Evolutionary conservation across 2,888 invertebrate genomes (phyloP).

Genomic region (Parnassius apollo): DNA sequence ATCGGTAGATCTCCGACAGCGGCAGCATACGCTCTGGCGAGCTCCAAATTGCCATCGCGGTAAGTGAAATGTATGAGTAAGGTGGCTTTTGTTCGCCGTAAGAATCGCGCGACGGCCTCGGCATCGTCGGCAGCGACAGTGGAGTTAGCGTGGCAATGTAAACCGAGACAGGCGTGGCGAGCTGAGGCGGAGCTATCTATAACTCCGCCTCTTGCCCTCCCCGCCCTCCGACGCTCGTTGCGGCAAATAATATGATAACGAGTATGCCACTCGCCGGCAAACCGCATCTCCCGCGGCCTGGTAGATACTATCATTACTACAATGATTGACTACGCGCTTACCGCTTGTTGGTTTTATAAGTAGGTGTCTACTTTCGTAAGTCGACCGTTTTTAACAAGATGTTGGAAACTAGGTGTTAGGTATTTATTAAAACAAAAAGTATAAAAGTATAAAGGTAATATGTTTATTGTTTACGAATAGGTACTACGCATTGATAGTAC

Average conservation of each 20-base stretch:
- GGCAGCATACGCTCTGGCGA: slow-evolving; percentile 97
- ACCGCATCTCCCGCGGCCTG: slow-evolving; percentile 61
- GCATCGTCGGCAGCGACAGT: slow-evolving; percentile 86
- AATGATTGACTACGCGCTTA: slow-evolving; percentile 73
- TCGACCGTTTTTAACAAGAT: slow-evolving; percentile 12
- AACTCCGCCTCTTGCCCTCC: slow-evolving; percentile 37
- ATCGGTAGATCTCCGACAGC: slow-evolving; percentile 87
- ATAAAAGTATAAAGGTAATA: no score
- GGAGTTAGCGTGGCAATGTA: slow-evolving; percentile 67
- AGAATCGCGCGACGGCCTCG: slow-evolving; percentile 93
- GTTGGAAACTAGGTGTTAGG: neutral
- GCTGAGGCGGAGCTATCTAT: slow-evolving; percentile 35
- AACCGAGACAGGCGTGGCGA: slow-evolving; percentile 37
- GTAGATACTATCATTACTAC: slow-evolving; percentile 65
- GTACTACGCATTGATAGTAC: no score
- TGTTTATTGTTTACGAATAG: no score
- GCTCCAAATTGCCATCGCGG: slow-evolving; percentile 98
- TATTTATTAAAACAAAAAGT: neutral
- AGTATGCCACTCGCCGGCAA: slow-evolving; percentile 69
- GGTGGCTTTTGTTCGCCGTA: slow-evolving; percentile 98
- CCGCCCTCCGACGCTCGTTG: slow-evolving; percentile 34
- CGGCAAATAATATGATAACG: slow-evolving; percentile 66
- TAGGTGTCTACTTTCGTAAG: slow-evolving; percentile 30
- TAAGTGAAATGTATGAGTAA: slow-evolving; percentile 96
- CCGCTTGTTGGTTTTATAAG: slow-evolving; percentile 47